A percentile compares a stretch with the other conserved stretches of the same genome.
Evolutionary conservation across 2,113 vertebrate genomes (phyloP).

Genomic region (Tinamus guttatus): DNA sequence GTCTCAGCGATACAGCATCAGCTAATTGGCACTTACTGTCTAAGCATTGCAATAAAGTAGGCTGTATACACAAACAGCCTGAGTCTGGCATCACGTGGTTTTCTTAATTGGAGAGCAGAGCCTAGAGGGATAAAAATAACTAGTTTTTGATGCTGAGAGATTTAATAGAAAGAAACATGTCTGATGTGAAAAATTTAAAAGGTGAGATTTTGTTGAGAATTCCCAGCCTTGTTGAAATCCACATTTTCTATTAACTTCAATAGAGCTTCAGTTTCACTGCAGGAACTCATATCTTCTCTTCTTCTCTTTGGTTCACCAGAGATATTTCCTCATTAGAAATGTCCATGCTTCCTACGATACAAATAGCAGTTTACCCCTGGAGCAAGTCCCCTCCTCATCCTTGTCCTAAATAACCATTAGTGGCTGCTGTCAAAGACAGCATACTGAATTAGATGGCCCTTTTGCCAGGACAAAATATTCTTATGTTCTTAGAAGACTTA

Average conservation of each 20-base stretch:
- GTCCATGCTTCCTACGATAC: not conserved
- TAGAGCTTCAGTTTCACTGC: not conserved
- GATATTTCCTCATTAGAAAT: not conserved
- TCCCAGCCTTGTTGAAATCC: not conserved
- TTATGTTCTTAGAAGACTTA: constrained; percentile 14
- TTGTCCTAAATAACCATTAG: not conserved
- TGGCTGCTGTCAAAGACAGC: not conserved
- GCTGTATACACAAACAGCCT: not conserved
- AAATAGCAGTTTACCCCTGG: not conserved
- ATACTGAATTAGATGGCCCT: constrained; percentile 14
- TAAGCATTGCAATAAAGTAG: not conserved
- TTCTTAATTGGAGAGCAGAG: not conserved
- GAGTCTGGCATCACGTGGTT: not conserved
- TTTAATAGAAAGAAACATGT: constrained; percentile 31
- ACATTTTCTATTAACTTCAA: not conserved
- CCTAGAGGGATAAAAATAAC: constrained; percentile 15
- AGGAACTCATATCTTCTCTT: not conserved
- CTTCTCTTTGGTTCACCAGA: not conserved
- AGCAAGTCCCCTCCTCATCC: not conserved
- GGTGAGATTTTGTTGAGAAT: constrained; percentile 24
- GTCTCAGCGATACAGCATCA: not conserved
- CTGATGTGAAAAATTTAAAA: constrained; percentile 1
- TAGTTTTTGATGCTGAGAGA: not conserved
- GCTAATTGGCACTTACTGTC: not conserved
- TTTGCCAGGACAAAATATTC: constrained; percentile 26